Base-by-base conservation (phyloP, 1,140 invertebrate genomes). In the Archegozetes longisetosus region DNA sequence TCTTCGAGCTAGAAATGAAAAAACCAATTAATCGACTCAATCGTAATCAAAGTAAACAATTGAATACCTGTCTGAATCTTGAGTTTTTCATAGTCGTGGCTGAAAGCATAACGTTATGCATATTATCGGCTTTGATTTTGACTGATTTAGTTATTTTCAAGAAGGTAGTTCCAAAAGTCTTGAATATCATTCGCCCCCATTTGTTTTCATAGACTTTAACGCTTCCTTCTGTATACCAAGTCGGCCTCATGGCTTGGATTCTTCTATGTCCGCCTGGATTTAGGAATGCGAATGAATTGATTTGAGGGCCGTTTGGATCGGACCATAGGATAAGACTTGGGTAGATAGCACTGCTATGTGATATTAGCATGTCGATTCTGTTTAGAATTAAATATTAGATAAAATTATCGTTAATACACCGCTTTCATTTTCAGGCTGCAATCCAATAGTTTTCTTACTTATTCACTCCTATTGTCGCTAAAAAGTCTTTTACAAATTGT, bases 401-500 rank as follows among this genome's bases (percentile, higher is more conserved):
- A 29, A 24, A 51, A 28, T 52, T 14, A 24, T 6, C 13, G 53
- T 54, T 48, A 53, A 24, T 20, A 26, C 13, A 58, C n/a, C 20
- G n/a, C 22, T 52, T 9, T 51, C 20, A 22, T 20, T 9, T 20
- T 9, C 6, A 9, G 13, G 6, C 12, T 57, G 25, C 17, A 46
- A 56, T 49, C 46, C 2, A 3, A 58, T 57, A 2, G n/a, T 2
- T 61, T n/a, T 51, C 59, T 57, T 58, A 65, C 64, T 32, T 55
- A 13, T 57, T 17, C 24, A 66, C 27, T 28, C 51, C 48, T 25
- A 64, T 64, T 22, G 63, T 52, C 22, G 47, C 17, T 3, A 66
- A 51, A 57, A 66, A 66, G 49, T 66, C 65, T 58, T 48, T 64
- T 2, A 64, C 22, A 58, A 54, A 64, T 48, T 64, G 32, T n/a